Evolutionary conservation across 2,888 invertebrate species (phyloP).

Genomic region (Azorinus chamasolen): DNA sequence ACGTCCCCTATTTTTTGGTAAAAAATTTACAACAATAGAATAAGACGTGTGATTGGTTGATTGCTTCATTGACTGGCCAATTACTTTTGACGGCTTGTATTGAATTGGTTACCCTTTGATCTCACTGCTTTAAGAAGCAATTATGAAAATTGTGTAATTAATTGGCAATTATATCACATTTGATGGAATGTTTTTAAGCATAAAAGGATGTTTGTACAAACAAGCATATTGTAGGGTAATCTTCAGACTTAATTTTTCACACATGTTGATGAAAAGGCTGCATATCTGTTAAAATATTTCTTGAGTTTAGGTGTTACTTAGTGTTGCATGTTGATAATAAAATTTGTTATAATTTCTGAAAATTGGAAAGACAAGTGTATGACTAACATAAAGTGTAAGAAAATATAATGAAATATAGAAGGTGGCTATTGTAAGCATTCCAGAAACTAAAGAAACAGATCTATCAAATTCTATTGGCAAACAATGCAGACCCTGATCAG

Average conservation of each 20-base stretch:
- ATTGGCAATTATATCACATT: constrained; percentile 25
- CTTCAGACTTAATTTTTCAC: constrained; percentile 28
- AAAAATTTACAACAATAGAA: constrained; percentile 12
- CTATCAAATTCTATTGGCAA: no score
- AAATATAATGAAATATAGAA: no score
- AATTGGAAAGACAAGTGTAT: no score
- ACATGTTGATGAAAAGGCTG: constrained; percentile 9
- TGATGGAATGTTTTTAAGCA: constrained; percentile 20
- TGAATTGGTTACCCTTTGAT: constrained; percentile 31
- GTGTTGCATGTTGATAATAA: no score
- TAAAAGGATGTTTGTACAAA: constrained; percentile 37
- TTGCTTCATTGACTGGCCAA: constrained; percentile 27
- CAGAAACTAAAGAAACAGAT: no score
- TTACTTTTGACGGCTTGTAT: constrained; percentile 12
- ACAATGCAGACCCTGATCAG: no score
- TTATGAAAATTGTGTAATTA: constrained; percentile 12
- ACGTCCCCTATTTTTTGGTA: background rate
- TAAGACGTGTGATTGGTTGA: constrained; percentile 31
- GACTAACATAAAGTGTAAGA: no score
- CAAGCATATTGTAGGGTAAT: constrained; percentile 38
- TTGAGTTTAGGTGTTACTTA: background rate
- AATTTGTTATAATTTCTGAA: no score
- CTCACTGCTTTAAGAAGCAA: constrained; percentile 2
- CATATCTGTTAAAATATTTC: constrained; percentile 23
- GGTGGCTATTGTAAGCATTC: no score